phyloP scores from a whole-genome alignment of 2,888 invertebrate species.

The Dinocampus coccinellae region DNA sequence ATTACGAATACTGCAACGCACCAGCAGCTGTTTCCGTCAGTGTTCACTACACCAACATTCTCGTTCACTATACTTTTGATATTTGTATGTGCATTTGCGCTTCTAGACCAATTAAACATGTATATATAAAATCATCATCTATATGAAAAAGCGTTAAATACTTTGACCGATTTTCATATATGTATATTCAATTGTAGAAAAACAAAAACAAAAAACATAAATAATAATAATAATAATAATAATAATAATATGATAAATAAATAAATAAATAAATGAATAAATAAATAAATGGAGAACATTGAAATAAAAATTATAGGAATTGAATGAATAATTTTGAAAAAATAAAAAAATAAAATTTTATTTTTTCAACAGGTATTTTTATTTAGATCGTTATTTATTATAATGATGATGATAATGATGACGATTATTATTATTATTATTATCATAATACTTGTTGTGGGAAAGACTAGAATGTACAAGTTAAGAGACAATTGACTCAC shows the following conservation, averaged over 20 bases:
- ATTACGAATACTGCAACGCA: not conserved
- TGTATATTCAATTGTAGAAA: not conserved
- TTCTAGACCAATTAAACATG: not conserved
- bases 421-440: no score
- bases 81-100: slow-evolving; percentile 6
- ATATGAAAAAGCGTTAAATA: not conserved
- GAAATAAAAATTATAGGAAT: not conserved
- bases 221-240: no score
- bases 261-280: no score
- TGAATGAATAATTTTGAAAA: not conserved
- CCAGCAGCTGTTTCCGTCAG: slow-evolving; percentile 27
- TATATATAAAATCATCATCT: not conserved
- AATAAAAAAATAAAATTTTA: not conserved
- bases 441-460: not conserved
- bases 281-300: no score
- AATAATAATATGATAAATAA: no score
- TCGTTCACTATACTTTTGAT: slow-evolving; percentile 3
- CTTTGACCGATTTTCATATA: not conserved
- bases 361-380: no score
- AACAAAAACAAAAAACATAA: no score
- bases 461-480: slow-evolving; percentile 13
- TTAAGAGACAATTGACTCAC: slow-evolving; percentile 33
- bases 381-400: no score
- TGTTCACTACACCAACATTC: slow-evolving; percentile 8
- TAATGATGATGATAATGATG: no score